Base-by-base conservation (phyloP, 2,113 vertebrate genomes). In the Typhlomys cinereus region DNA sequence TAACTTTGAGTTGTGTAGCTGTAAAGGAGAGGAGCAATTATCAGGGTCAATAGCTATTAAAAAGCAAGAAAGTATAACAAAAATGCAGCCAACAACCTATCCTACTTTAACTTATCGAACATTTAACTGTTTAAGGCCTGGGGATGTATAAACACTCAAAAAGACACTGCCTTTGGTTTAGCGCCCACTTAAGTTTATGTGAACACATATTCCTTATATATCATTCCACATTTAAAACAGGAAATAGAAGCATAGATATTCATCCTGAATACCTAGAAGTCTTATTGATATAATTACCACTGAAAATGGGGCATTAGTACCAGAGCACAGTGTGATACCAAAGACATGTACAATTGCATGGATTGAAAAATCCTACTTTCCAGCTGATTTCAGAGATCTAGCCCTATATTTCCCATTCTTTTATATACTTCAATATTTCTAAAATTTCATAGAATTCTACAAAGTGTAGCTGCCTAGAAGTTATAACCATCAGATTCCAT, bases 381-480 rank as follows among this genome's bases (percentile, higher is more conserved):
- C 92, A 96, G 78, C 90, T 96, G 89, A 97, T 96, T 92, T 96
- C 95, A 96, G 76, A 94, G 54, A 69, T 92, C 96, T 97, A 96
- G 92, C 90, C n/a, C n/a, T n/a, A n/a, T n/a, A n/a, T n/a, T 95
- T 90, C 66, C 94, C 89, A 94, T 95, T 95, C 86, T 96, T 91
- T n/a, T n/a, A n/a, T 48, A 81, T 0, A 21, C 86, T 94, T 97
- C 89, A 90, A 95, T 94, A 79, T 97, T 97, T 97, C 84, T 96
- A 92, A 97, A 88, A 59, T 97, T 95, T 97, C 93, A 94, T 96
- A 87, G 96, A 94, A 95, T 96, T 93, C 95, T 95, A 88, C 73
- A 88, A 95, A 98, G 93, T 90, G 75, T 86, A 92, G 62, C 93
- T 85, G 23, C 69, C 94, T 95, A 91, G 88, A 93, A 97, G 94